Evolutionary conservation across 2,113 vertebrate genomes (phyloP), one percentile per base, ranked within the genome.

Genomic region (Colossoma macropomum): DNA sequence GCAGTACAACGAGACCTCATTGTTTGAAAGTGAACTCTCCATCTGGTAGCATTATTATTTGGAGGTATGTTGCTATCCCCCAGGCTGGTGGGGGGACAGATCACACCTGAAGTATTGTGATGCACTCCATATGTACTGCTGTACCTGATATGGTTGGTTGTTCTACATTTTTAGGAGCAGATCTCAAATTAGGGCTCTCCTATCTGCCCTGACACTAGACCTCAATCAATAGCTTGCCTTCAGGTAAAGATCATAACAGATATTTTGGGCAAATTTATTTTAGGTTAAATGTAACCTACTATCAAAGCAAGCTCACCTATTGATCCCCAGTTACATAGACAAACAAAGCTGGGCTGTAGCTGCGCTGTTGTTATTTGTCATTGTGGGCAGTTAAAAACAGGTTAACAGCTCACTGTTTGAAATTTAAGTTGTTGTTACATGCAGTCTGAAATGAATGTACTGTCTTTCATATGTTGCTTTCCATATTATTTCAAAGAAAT

Each of bases 401-500:
- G 41, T 45, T 45, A 45, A 45, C 41, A 8, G 41, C 41, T 45
- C 41, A 45, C 1, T 45, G 9, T 11, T 45, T 45, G 10, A 45
- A 45, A 9, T 45, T 1, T 11, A 9, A 11, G 1, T 45, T 38
- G 7, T 45, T 1, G 10, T 45, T 11, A 45, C 41, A 52, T 52
- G 17, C 4, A 17, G 50, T 15, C 1, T 5, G 15, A 62, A 27
- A 5, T 11, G 4, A 6, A 62, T 25, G 9, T 71, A 45, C 25
- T 28, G 15, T 56, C 66, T 60, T 79, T 7, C 38, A 12, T 34
- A 32, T 19, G 32, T 38, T 38, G 65, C 34, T 56, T 82, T 91
- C 84, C 68, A 91, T 91, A 92, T 90, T 85, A 91, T 89, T 92
- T 88, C 88, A 91, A 93, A 88, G 84, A 84, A 85, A 86, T 87